These are phyloP conservation scores for Papilio gigon DNA, from an alignment of 2,888 invertebrate species.

Conservation along the genomic window DNA sequence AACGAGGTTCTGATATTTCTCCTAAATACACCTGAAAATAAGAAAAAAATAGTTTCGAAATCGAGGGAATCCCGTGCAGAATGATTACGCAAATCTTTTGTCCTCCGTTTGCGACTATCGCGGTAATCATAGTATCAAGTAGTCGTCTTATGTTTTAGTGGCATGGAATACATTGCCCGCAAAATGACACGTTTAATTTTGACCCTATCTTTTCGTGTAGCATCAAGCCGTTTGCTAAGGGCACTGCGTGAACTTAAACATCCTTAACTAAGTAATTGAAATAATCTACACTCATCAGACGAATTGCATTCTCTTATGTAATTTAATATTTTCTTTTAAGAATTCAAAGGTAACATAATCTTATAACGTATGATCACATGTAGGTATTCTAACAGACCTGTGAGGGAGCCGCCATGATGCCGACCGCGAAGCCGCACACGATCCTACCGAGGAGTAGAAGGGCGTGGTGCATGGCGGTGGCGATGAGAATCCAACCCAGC, in stretches of 20 bases:
- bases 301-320: no score
- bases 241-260: no score
- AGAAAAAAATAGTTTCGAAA: neutral
- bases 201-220: no score
- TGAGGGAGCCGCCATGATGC: constrained; percentile 87
- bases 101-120: neutral
- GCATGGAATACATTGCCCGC: no score
- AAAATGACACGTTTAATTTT: no score
- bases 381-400: constrained; percentile 79
- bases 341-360: no score
- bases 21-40: constrained; percentile 86
- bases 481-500: constrained; percentile 86
- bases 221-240: no score
- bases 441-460: constrained; percentile 85
- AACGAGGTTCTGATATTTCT: constrained; percentile 87
- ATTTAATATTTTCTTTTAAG: no score
- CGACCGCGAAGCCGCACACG: constrained; percentile 87
- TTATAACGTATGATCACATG: neutral
- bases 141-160: no score
- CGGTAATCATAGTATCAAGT: neutral
- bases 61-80: neutral
- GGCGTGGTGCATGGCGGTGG: constrained; percentile 81
- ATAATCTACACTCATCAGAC: no score
- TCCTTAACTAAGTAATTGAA: no score
- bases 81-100: neutral